These are phyloP conservation scores for Bombus confusus DNA, from an alignment of 1,140 invertebrate species.

Conservation along the genomic window DNA sequence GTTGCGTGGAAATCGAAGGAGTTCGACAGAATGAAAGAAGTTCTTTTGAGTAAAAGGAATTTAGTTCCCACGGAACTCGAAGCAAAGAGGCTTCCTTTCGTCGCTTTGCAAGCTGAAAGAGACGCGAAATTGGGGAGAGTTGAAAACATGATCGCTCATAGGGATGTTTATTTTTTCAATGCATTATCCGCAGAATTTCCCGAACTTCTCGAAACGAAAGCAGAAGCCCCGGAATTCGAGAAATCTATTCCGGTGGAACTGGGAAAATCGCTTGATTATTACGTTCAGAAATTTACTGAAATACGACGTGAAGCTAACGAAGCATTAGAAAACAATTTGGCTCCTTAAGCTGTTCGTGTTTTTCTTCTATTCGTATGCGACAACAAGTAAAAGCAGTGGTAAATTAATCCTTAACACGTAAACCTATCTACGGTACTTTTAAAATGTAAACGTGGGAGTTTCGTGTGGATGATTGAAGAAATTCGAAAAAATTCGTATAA, in stretches of 20 bases:
- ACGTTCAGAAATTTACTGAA: background rate
- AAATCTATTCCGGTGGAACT: background rate
- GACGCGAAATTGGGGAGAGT: slow-evolving; percentile 74
- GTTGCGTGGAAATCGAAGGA: slow-evolving; percentile 76
- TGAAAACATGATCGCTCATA: slow-evolving; percentile 33
- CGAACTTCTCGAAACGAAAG: background rate
- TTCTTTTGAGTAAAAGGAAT: slow-evolving; percentile 78
- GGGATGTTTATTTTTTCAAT: slow-evolving; percentile 52
- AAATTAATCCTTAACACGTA: background rate
- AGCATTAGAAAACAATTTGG: background rate
- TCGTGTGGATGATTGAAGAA: background rate
- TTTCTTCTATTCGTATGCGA: background rate
- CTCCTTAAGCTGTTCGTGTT: background rate
- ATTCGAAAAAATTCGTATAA: background rate
- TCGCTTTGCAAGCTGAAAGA: slow-evolving; percentile 76
- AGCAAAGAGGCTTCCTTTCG: slow-evolving; percentile 75
- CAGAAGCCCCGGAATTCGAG: background rate
- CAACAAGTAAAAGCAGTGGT: background rate
- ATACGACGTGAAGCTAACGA: background rate
- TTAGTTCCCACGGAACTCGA: slow-evolving; percentile 77
- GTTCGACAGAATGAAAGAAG: slow-evolving; percentile 75
- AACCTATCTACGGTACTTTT: background rate
- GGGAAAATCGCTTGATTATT: background rate
- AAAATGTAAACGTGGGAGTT: background rate
- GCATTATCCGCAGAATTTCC: slow-evolving; percentile 1